phyloP scores from a whole-genome alignment of 1,140 invertebrate species.

The Drosophila saltans region DNA sequence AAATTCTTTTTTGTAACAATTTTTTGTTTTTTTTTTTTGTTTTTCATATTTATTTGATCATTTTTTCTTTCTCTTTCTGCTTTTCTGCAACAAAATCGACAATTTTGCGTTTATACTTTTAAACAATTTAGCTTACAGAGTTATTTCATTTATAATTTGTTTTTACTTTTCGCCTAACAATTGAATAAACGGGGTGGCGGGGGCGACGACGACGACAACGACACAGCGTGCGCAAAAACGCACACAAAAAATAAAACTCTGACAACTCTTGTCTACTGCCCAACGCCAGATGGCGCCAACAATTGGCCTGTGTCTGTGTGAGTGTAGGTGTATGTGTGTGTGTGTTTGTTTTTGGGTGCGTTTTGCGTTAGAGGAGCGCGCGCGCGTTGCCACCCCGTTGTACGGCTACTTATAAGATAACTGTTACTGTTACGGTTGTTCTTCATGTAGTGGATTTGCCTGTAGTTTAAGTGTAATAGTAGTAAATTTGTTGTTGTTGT shows the following conservation, averaged over 20 bases:
- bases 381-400: neutral
- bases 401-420: slow-evolving; percentile 21
- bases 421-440: slow-evolving; percentile 32
- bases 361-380: neutral
- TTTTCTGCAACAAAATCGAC: slow-evolving; percentile 67
- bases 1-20: slow-evolving; percentile 61
- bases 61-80: slow-evolving; percentile 40
- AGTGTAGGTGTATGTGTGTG: neutral
- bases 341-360: neutral
- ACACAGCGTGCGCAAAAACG: neutral
- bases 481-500: slow-evolving; percentile 61
- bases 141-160: slow-evolving; percentile 31
- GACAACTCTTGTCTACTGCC: slow-evolving; percentile 29
- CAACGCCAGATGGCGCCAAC: slow-evolving; percentile 45
- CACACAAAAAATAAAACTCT: slow-evolving; percentile 40
- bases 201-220: neutral
- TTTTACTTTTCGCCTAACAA: slow-evolving; percentile 11
- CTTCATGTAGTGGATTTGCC: slow-evolving; percentile 9
- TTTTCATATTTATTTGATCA: slow-evolving; percentile 59
- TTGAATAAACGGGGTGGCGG: slow-evolving; percentile 21
- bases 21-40: slow-evolving; percentile 39
- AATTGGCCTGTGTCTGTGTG: neutral
- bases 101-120: slow-evolving; percentile 51
- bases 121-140: slow-evolving; percentile 61
- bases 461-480: slow-evolving; percentile 71